A percentile compares a stretch with the other conserved stretches of the same genome.
Conservation (phyloP, 2,797 vertebrate genomes). For the Gobionotothen gibberifrons region DNA sequence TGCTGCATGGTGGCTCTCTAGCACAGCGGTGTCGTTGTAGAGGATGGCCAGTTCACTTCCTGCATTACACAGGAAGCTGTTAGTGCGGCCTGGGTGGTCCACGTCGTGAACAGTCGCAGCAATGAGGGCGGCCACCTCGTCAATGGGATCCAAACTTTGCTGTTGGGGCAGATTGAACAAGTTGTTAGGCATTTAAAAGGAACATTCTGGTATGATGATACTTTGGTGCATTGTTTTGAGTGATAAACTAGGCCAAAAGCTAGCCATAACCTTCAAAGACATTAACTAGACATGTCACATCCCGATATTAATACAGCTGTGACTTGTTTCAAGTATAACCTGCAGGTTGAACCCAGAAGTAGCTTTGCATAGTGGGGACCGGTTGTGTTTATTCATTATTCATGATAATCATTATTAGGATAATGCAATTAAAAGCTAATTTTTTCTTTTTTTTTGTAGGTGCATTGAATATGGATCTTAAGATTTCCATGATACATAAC, state of each 20-base stretch:
- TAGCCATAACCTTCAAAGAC: background rate
- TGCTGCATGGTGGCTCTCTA: slow-evolving; percentile 96
- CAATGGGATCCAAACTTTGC: slow-evolving; percentile 94
- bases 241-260: background rate
- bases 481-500: background rate
- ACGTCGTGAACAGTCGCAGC: slow-evolving; percentile 95
- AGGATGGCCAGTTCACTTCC: slow-evolving; percentile 93
- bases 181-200: slow-evolving; percentile 3
- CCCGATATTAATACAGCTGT: background rate
- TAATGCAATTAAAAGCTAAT: slow-evolving; percentile 1
- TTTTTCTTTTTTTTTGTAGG: background rate
- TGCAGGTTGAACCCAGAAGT: background rate
- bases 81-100: slow-evolving; percentile 96
- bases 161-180: slow-evolving; percentile 60
- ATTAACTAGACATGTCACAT: slow-evolving; percentile 1
- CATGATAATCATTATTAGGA: background rate
- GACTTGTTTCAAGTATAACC: background rate
- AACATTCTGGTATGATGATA: background rate
- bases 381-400: too few relatives aligned
- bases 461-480: background rate
- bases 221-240: background rate
- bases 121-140: slow-evolving; percentile 94
- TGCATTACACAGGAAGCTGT: slow-evolving; percentile 96
- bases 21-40: slow-evolving; percentile 94
- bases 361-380: background rate